Evolutionary conservation across 2,113 vertebrate genomes (phyloP).

Genomic region (Chlorocebus sabaeus): DNA sequence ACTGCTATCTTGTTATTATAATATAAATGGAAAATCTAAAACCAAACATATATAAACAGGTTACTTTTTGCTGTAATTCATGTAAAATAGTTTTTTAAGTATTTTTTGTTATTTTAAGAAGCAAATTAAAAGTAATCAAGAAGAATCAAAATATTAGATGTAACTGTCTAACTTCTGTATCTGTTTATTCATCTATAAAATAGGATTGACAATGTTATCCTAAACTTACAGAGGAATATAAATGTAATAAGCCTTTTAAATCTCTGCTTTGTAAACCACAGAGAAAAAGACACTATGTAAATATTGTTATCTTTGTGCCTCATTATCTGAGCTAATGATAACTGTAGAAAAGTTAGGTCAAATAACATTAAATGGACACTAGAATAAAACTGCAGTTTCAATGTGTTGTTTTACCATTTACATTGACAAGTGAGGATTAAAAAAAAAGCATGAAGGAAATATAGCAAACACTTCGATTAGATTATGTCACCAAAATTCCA

Average conservation of each 20-base stretch:
- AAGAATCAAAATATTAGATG: neutral
- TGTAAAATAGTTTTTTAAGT: neutral
- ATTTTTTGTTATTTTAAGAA: conserved; percentile 2
- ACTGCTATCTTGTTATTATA: neutral
- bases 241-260: conserved; percentile 4
- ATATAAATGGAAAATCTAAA: neutral
- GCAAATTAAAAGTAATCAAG: neutral
- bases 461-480: neutral
- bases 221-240: neutral
- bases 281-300: neutral
- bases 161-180: neutral
- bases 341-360: conserved; percentile 25
- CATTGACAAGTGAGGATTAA: conserved; percentile 9
- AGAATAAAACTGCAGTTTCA: conserved; percentile 12
- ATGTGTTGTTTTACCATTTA: conserved; percentile 34
- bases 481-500: conserved; percentile 53
- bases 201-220: neutral
- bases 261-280: neutral
- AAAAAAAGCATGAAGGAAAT: conserved; percentile 26
- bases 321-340: conserved; percentile 20
- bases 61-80: neutral
- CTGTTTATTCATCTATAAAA: conserved; percentile 20
- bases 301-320: neutral
- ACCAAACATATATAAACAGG: neutral
- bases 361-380: neutral